Conservation (phyloP, 2,888 invertebrate genomes). For the Trichopria drosophilae region DNA sequence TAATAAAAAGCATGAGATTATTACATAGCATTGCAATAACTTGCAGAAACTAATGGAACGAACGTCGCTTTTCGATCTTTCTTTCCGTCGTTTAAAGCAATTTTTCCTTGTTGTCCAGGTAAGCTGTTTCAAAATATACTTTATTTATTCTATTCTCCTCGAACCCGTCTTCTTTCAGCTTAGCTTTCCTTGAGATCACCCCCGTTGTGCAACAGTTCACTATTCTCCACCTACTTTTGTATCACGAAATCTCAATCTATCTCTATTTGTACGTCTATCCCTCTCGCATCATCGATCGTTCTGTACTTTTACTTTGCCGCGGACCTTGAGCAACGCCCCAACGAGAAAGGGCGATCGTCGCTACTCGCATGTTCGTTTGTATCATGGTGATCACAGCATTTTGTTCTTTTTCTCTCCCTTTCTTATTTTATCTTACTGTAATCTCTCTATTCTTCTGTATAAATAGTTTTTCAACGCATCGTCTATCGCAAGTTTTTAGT, state of each 20-base stretch:
- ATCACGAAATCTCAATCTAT: conserved; percentile 9
- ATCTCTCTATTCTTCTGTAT: too few species aligned
- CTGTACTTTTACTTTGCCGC: conserved; percentile 19
- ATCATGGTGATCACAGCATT: too few species aligned
- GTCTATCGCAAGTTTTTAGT: too few species aligned
- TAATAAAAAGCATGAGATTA: too few species aligned
- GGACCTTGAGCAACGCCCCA: conserved; percentile 17
- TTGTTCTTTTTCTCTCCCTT: too few species aligned
- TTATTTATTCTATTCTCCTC: conserved; percentile 30
- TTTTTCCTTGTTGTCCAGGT: conserved; percentile 39
- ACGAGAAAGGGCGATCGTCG: conserved; percentile 10
- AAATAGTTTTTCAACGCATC: too few species aligned
- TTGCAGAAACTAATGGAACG: too few species aligned
- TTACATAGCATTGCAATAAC: too few species aligned
- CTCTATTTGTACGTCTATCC: conserved; percentile 33
- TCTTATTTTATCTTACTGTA: not conserved
- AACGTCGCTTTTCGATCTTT: too few species aligned
- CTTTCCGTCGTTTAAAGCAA: conserved; percentile 23
- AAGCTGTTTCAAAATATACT: conserved; percentile 36
- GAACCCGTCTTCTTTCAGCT: too few species aligned
- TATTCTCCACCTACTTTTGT: not conserved
- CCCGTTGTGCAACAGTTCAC: not conserved
- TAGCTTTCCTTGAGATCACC: conserved; percentile 32
- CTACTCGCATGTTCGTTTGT: conserved; percentile 27
- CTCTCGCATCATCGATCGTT: conserved; percentile 20